Evolutionary conservation across 2,888 invertebrate genomes (phyloP).

Genomic region (Sinohyriopsis cumingii): DNA sequence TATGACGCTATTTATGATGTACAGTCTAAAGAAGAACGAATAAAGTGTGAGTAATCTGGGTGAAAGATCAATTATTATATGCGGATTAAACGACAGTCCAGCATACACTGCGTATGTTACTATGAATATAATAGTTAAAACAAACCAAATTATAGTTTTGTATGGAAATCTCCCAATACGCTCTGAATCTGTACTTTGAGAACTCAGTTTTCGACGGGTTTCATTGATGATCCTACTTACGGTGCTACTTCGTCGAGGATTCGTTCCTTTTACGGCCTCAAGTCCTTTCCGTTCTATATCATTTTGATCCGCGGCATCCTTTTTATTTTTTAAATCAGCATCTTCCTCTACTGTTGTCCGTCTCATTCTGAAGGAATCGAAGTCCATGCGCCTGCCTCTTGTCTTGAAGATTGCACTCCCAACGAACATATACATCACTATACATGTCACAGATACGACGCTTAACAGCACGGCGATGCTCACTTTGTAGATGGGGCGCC

Average conservation of each 20-base stretch:
- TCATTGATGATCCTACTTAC: too few species aligned
- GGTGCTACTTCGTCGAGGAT: too few species aligned
- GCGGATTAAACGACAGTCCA: conserved; percentile 16
- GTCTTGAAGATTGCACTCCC: conserved; percentile 20
- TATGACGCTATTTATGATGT: conserved; percentile 33
- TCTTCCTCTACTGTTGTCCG: too few species aligned
- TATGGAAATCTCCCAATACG: conserved; percentile 17
- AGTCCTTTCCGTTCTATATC: too few species aligned
- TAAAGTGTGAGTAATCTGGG: conserved; percentile 22
- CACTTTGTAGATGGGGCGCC: conserved; percentile 29
- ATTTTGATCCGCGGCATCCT: too few species aligned
- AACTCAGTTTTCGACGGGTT: too few species aligned
- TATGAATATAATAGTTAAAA: conserved; percentile 32
- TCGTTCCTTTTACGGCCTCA: too few species aligned
- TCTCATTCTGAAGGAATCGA: background rate
- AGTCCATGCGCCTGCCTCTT: conserved; percentile 23
- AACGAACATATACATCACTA: conserved; percentile 35
- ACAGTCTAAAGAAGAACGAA: conserved; percentile 33
- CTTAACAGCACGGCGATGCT: conserved; percentile 26
- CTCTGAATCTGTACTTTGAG: too few species aligned
- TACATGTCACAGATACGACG: conserved; percentile 25
- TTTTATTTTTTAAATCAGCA: too few species aligned
- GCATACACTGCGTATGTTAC: conserved; percentile 27
- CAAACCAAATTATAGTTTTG: conserved; percentile 36
- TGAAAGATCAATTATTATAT: conserved; percentile 19